Evolutionary conservation across 2,797 vertebrate genomes (phyloP).

Genomic region (Arctocebus calabarensis): DNA sequence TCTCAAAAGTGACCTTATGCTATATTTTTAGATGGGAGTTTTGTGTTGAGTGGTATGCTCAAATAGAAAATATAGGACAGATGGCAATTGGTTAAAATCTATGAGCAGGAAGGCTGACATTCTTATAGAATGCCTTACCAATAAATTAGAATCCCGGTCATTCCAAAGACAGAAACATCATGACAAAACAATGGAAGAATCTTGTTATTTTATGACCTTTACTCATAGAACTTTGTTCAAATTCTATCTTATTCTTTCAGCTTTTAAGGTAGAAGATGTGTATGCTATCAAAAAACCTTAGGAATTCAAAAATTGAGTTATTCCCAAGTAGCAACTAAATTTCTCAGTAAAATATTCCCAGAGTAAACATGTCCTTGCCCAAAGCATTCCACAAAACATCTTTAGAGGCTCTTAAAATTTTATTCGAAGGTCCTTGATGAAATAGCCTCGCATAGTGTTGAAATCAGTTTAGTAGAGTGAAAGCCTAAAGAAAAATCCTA

Average conservation of each 20-base stretch:
- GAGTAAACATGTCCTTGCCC: constrained; percentile 61
- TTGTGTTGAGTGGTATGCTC: neutral
- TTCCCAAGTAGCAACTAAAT: constrained; percentile 58
- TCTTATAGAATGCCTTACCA: neutral
- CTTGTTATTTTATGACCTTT: neutral
- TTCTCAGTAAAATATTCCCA: constrained; percentile 54
- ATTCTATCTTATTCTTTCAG: constrained; percentile 8
- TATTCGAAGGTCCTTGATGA: constrained; percentile 52
- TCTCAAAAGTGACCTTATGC: neutral
- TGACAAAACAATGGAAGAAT: neutral
- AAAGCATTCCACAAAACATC: constrained; percentile 63
- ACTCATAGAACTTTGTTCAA: neutral
- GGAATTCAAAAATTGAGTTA: constrained; percentile 54
- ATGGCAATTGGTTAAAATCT: neutral
- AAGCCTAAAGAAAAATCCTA: neutral
- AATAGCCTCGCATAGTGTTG: constrained; percentile 7
- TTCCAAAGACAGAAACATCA: neutral
- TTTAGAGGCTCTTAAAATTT: constrained; percentile 66
- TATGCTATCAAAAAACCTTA: constrained; percentile 45
- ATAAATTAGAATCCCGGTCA: neutral
- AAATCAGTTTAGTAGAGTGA: constrained; percentile 41
- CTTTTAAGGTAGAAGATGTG: constrained; percentile 44
- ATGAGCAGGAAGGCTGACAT: neutral
- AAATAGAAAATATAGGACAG: constrained; percentile 23
- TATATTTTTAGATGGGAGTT: constrained; percentile 42